phyloP scores from a whole-genome alignment of 2,797 vertebrate genomes.

The Cheirogaleus major region DNA sequence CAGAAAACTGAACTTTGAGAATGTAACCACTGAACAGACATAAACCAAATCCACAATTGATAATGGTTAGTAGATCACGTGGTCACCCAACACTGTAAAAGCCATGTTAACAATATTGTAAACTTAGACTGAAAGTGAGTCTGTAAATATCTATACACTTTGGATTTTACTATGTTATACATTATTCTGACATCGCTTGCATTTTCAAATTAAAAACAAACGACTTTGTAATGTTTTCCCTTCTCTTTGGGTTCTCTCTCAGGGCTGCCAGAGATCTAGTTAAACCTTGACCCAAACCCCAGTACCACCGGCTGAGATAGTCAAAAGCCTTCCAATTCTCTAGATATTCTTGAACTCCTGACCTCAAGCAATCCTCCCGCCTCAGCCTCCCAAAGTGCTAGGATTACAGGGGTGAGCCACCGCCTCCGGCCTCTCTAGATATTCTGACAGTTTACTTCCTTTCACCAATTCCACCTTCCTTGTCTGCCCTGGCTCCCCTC shows the following conservation, averaged over 20 bases:
- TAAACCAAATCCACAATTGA: neutral
- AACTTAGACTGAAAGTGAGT: neutral
- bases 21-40: neutral
- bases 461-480: neutral
- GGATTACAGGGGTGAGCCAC: no score
- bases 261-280: neutral
- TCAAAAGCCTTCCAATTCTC: neutral
- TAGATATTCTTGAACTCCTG: neutral
- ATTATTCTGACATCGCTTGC: neutral
- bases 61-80: neutral
- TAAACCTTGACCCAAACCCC: neutral
- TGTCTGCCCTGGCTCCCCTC: neutral
- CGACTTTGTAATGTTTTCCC: neutral
- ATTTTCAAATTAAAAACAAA: neutral
- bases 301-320: neutral
- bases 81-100: neutral
- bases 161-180: neutral
- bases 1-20: conserved; percentile 1
- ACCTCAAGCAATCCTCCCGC: no score
- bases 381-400: no score
- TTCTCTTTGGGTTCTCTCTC: neutral
- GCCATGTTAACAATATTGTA: neutral
- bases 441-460: neutral
- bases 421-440: neutral
- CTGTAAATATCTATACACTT: neutral